Base-by-base conservation (phyloP, 2,797 vertebrate species). In the Ataeniobius toweri region DNA sequence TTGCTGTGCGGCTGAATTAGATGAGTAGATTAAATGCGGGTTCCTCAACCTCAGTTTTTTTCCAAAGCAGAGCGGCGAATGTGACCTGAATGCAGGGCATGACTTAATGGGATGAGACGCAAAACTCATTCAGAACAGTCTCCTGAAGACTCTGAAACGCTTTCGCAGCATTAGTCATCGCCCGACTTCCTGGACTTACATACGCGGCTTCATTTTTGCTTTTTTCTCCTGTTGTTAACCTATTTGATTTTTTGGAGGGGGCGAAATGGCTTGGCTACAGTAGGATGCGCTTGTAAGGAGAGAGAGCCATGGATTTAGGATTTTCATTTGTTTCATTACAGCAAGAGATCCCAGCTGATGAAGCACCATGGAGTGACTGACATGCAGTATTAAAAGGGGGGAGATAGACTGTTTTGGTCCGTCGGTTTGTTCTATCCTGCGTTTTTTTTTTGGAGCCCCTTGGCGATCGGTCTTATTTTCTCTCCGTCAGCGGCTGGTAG, bases 11-110 rank as follows among this genome's bases (percentile, higher is more conserved):
- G 87, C 77, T 79, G 80, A 85, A 87, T 83, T 70, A 87, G 83
- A 78, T 85, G 84, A 92, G 89, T 89, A 79, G 88, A 92, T 94
- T 91, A 90, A 92, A 94, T 94, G 93, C 93, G 89, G 24, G 83
- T 85, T 89, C 89, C 87, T 94, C 88, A 88, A 89, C 87, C 81
- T 93, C 88, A 84, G 82, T 92, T 93, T 93, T 36, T 90, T 87
- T 92, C 91, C 89, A 76, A 87, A 89, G 85, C 91, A 86, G 86
- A 94, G 89, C 89, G 82, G 86, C 61, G 90, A 94, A 94, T 96
- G 95, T 95, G 94, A 95, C 93, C 91, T 93, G 95, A 94, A 95
- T 94, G 93, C 95, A 90, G 89, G 90, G 88, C 88, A 92, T 89
- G 91, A 86, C 89, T 94, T 93, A 93, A 95, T 91, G 92, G 90